These are phyloP conservation scores for Corythornis vintsioides DNA, from an alignment of 2,113 vertebrate species.

Conservation along the genomic window DNA sequence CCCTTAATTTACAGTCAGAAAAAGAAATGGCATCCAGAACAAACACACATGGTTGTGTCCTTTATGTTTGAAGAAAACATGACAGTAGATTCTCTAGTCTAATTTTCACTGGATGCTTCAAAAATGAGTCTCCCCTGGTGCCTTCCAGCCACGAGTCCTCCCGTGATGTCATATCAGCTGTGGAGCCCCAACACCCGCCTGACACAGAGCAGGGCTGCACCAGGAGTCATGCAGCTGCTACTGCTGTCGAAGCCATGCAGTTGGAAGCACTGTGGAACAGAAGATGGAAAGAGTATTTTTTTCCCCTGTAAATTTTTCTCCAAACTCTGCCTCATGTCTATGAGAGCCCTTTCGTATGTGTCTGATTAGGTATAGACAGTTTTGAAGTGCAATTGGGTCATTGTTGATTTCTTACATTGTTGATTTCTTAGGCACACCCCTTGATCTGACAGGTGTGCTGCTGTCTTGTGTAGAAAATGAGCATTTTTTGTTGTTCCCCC, in stretches of 20 bases:
- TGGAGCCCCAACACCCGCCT: not conserved
- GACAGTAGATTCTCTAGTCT: not conserved
- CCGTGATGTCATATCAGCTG: not conserved
- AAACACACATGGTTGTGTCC: not conserved
- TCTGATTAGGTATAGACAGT: conserved; percentile 13
- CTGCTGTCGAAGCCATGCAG: not conserved
- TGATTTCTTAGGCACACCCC: not conserved
- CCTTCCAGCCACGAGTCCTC: not conserved
- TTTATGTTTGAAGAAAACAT: not conserved
- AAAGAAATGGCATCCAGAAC: not conserved
- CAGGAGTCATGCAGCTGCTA: not conserved
- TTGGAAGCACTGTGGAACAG: not conserved
- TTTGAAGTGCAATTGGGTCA: not conserved
- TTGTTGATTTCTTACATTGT: conserved; percentile 14
- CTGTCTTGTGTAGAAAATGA: not conserved
- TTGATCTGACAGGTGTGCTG: conserved; percentile 9
- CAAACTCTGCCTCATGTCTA: not conserved
- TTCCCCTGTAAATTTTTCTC: not conserved
- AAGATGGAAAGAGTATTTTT: not conserved
- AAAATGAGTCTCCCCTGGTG: not conserved
- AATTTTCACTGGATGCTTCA: not conserved
- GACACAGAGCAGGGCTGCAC: not conserved
- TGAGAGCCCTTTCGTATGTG: not conserved
- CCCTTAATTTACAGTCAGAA: not conserved
- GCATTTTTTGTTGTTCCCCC: too few relatives aligned